A percentile compares a stretch with the other conserved stretches of the same genome.
Evolutionary conservation across 2,888 invertebrate genomes (phyloP).

Genomic region (Encarsia formosa): DNA sequence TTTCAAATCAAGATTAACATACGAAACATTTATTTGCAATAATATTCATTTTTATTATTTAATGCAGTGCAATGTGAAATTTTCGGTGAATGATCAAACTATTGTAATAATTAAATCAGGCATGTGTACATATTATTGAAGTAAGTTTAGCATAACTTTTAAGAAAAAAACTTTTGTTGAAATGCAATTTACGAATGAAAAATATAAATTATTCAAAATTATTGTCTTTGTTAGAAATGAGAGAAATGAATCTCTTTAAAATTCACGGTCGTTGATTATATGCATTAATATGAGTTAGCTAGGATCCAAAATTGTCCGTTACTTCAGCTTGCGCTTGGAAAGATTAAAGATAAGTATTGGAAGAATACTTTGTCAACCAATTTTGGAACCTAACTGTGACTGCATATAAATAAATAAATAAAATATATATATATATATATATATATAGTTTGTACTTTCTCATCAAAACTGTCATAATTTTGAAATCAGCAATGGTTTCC

Average conservation of each 20-base stretch:
- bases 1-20: constrained; percentile 20
- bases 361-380: constrained; percentile 14
- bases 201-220: constrained; percentile 20
- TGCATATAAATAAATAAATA: constrained; percentile 9
- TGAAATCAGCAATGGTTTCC: neutral
- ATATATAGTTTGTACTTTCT: constrained; percentile 16
- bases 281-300: constrained; percentile 17
- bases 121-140: constrained; percentile 26
- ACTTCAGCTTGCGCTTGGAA: constrained; percentile 12
- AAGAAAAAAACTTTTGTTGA: constrained; percentile 20
- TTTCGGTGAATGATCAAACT: constrained; percentile 25
- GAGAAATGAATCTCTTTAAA: constrained; percentile 25
- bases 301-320: constrained; percentile 26
- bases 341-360: constrained; percentile 15
- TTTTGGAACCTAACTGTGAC: constrained; percentile 26
- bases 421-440: too few relatives aligned
- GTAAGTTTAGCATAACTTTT: constrained; percentile 26
- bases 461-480: constrained; percentile 8
- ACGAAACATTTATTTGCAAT: constrained; percentile 22
- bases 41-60: constrained; percentile 21
- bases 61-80: constrained; percentile 20
- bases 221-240: constrained; percentile 21
- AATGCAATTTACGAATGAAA: constrained; percentile 23
- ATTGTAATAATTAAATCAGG: constrained; percentile 22
- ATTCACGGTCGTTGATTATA: constrained; percentile 22